Percentiles rank a stretch among this genome's conserved stretches.
These are phyloP conservation scores for Oscheius sp. DNA, from an alignment of 2,888 invertebrate species.

Conservation along the genomic window DNA sequence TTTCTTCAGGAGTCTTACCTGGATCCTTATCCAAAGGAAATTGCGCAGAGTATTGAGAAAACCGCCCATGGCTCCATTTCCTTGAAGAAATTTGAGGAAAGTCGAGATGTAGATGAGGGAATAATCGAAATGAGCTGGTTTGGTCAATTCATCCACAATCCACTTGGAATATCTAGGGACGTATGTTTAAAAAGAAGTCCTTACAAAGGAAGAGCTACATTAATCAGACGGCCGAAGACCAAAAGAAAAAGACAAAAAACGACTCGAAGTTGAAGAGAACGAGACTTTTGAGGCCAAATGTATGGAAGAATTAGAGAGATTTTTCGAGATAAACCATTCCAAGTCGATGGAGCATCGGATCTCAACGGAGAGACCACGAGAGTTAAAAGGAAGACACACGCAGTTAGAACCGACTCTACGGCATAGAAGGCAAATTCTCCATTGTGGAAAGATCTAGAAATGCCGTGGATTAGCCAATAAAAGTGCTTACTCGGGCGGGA, in stretches of 20 bases:
- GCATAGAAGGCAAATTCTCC: conserved; percentile 50
- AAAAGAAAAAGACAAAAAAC: conserved; percentile 83
- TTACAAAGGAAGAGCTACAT: conserved; percentile 90
- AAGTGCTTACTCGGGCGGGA: background rate
- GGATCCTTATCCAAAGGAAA: conserved; percentile 93
- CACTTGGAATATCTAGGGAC: conserved; percentile 71
- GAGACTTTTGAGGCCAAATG: conserved; percentile 86
- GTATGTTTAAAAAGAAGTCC: conserved; percentile 72
- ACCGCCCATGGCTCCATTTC: conserved; percentile 82
- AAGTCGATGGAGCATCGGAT: conserved; percentile 41
- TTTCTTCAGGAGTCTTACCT: too few species aligned
- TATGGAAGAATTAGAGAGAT: conserved; percentile 76
- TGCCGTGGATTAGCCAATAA: background rate
- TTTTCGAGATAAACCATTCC: conserved; percentile 58
- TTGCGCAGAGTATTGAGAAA: conserved; percentile 88
- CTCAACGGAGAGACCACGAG: conserved; percentile 27
- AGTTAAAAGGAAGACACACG: conserved; percentile 34
- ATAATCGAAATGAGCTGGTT: conserved; percentile 80
- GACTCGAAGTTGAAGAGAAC: conserved; percentile 83
- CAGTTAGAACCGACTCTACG: conserved; percentile 40
- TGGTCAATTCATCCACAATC: conserved; percentile 84
- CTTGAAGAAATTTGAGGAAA: conserved; percentile 89
- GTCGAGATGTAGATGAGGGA: conserved; percentile 88
- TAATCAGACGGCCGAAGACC: conserved; percentile 83
- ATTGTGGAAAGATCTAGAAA: conserved; percentile 25